These are phyloP conservation scores for Trematomus loennbergii DNA, from an alignment of 2,113 vertebrate genomes.

Conservation along the genomic window DNA sequence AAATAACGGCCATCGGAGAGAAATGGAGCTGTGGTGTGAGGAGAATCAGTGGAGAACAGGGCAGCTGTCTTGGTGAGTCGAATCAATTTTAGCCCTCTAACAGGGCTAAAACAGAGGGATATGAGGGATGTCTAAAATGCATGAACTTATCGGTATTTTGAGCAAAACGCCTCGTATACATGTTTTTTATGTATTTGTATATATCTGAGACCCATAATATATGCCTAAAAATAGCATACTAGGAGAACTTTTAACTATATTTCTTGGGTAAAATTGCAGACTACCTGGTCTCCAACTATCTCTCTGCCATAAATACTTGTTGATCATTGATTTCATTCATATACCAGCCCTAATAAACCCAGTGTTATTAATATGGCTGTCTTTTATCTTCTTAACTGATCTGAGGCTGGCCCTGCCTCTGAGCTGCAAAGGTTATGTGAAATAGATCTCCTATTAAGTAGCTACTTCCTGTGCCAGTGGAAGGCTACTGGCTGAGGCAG, in stretches of 20 bases:
- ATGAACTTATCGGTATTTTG: no score
- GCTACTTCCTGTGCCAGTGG: neutral
- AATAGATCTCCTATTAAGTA: neutral
- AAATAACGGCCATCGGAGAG: no score
- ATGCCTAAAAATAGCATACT: no score
- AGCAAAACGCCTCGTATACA: no score
- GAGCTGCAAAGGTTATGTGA: slow-evolving; percentile 5
- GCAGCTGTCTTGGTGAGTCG: no score
- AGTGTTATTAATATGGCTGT: neutral
- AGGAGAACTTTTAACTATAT: neutral
- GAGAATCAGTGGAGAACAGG: no score
- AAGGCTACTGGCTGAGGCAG: neutral
- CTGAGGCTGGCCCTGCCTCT: slow-evolving; percentile 1
- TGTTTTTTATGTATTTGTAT: no score
- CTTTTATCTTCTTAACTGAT: neutral
- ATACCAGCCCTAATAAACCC: neutral
- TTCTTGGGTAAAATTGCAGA: neutral
- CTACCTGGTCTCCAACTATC: neutral
- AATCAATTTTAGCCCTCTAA: no score
- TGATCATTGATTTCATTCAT: neutral
- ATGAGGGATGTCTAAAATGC: no score
- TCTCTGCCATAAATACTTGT: neutral
- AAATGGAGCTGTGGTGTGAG: no score
- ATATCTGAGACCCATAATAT: no score
- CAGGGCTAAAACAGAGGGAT: no score